These are phyloP conservation scores for Metaphire vulgaris DNA, from an alignment of 1,140 invertebrate species.

Conservation along the genomic window DNA sequence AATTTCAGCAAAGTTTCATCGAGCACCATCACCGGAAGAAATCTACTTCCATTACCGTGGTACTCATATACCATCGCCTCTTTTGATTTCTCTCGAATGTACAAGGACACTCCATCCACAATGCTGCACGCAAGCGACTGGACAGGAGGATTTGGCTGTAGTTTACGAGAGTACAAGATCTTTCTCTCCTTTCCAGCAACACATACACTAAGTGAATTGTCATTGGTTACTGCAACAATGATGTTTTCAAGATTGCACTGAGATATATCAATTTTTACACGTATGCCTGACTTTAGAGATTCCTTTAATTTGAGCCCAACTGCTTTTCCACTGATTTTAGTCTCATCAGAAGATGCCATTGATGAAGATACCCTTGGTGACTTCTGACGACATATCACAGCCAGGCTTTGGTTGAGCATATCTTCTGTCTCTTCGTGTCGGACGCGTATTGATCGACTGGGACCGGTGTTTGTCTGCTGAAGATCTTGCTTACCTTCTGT, in stretches of 20 bases:
- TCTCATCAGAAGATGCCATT: neutral
- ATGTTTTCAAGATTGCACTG: neutral
- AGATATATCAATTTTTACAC: neutral
- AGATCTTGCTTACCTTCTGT: neutral
- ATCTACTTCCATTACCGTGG: neutral
- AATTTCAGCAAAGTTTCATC: neutral
- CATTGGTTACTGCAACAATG: neutral
- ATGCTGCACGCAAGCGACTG: neutral
- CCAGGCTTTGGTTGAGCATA: neutral
- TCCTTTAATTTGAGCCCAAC: neutral
- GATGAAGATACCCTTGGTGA: neutral
- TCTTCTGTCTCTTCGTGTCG: neutral
- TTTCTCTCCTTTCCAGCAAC: neutral
- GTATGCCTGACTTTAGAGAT: neutral
- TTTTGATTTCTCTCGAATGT: neutral
- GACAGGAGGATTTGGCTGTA: neutral
- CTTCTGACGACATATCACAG: neutral
- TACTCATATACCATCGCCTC: neutral
- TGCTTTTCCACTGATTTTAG: neutral
- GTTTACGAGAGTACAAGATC: neutral
- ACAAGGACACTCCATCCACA: neutral
- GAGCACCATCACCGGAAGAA: neutral
- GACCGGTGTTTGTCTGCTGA: neutral
- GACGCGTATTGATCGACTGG: neutral
- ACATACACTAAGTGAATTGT: neutral